Conservation (phyloP, 2,113 vertebrate genomes). For the Aramus guarauna region DNA sequence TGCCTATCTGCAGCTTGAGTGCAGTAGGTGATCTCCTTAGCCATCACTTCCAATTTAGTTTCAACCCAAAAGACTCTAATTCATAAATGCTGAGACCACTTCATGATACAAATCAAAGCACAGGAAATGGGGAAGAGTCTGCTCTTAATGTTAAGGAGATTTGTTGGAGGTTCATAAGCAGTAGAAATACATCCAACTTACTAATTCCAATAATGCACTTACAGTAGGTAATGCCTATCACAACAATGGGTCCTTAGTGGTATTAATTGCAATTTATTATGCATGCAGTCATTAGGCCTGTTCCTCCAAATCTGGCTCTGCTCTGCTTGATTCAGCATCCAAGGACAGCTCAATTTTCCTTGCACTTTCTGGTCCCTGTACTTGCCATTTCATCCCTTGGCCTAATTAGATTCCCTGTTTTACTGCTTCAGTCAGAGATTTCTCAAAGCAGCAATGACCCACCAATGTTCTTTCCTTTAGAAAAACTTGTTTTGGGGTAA, state of each 20-base stretch:
- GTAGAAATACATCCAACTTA: neutral
- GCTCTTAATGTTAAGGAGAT: neutral
- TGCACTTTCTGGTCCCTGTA: neutral
- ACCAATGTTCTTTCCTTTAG: neutral
- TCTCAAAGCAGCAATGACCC: neutral
- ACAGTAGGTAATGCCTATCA: neutral
- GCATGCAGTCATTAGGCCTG: neutral
- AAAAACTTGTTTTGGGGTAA: neutral
- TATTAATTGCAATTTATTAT: slow-evolving; percentile 38
- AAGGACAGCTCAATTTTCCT: neutral
- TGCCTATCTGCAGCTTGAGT: neutral
- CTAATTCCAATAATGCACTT: neutral
- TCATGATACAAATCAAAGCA: neutral
- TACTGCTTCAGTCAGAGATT: neutral
- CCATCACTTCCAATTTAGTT: neutral
- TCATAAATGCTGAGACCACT: neutral
- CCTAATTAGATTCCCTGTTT: slow-evolving; percentile 10
- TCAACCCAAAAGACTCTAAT: neutral
- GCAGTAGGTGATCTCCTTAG: neutral
- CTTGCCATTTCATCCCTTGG: neutral
- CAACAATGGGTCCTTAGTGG: neutral
- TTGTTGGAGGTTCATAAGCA: neutral
- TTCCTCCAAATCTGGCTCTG: slow-evolving; percentile 5
- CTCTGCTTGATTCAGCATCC: slow-evolving; percentile 27
- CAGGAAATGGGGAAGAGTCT: accelerated